Evolutionary conservation across 2,888 invertebrate genomes (phyloP).

Genomic region (Melinopterus prodromus): DNA sequence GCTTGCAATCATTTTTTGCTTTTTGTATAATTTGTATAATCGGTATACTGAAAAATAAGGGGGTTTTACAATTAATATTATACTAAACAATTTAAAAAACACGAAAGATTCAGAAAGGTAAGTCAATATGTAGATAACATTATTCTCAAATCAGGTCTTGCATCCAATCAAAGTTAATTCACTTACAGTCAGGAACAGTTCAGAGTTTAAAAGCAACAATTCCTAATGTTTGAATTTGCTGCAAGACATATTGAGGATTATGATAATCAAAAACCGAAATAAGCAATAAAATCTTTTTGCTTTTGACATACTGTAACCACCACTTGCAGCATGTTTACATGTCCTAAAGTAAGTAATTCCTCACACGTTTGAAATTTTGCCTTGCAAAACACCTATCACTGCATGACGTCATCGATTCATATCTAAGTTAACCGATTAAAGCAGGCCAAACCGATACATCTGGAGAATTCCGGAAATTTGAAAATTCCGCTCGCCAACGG

Average conservation of each 20-base stretch:
- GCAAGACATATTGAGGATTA: neutral
- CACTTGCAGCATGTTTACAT: too few relatives aligned
- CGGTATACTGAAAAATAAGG: neutral
- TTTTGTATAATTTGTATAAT: neutral
- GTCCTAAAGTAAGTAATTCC: neutral
- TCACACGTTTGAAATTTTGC: neutral
- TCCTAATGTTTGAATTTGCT: neutral
- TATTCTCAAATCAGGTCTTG: too few relatives aligned
- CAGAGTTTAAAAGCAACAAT: too few relatives aligned
- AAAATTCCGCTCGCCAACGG: slow-evolving; percentile 90
- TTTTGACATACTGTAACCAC: too few relatives aligned
- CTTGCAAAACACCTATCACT: neutral
- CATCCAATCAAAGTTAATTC: too few relatives aligned
- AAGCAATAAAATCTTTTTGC: too few relatives aligned
- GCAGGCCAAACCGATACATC: slow-evolving; percentile 35
- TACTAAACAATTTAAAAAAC: neutral
- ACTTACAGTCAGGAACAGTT: too few relatives aligned
- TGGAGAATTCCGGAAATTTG: slow-evolving; percentile 67
- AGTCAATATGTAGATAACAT: neutral
- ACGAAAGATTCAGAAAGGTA: neutral
- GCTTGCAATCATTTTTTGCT: neutral
- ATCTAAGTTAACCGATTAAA: slow-evolving; percentile 6
- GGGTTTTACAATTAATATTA: neutral
- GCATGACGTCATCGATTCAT: neutral
- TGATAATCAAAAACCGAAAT: neutral